phyloP scores from a whole-genome alignment of 2,797 vertebrate genomes.

The Notolepis coatsorum region DNA sequence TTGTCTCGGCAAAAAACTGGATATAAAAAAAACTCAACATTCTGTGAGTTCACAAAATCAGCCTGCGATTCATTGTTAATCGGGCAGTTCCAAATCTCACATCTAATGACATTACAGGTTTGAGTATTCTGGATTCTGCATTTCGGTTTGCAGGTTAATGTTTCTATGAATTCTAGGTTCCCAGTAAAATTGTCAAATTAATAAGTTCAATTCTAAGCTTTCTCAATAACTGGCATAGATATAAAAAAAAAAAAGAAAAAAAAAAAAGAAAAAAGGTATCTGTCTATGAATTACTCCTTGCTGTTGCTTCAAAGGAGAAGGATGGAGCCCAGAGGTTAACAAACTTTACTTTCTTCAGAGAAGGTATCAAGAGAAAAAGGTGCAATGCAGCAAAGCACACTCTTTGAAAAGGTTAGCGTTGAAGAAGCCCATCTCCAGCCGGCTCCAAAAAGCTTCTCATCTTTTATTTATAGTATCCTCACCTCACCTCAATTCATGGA shows the following conservation, averaged over 20 bases:
- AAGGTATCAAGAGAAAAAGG: neutral
- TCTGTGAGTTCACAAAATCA: no score
- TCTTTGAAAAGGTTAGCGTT: no score
- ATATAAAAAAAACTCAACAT: no score
- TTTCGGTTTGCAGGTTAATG: no score
- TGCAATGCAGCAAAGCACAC: neutral
- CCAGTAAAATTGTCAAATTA: neutral
- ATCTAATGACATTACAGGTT: no score
- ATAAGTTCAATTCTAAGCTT: neutral
- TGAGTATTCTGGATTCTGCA: no score
- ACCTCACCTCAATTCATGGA: neutral
- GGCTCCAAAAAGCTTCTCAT: neutral
- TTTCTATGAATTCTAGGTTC: neutral
- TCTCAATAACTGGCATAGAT: neutral
- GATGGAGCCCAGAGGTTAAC: neutral
- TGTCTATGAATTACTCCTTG: constrained; percentile 24
- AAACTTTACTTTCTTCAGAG: constrained; percentile 10
- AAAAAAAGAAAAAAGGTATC: constrained; percentile 21
- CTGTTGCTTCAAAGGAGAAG: neutral
- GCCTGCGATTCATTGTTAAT: no score
- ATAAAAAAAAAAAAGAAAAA: no score
- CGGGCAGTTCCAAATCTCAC: no score
- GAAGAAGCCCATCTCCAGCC: neutral
- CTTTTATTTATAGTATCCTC: neutral
- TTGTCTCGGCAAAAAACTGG: no score